Conservation (phyloP, 2,888 invertebrate genomes). For the Drosophila atripex region DNA sequence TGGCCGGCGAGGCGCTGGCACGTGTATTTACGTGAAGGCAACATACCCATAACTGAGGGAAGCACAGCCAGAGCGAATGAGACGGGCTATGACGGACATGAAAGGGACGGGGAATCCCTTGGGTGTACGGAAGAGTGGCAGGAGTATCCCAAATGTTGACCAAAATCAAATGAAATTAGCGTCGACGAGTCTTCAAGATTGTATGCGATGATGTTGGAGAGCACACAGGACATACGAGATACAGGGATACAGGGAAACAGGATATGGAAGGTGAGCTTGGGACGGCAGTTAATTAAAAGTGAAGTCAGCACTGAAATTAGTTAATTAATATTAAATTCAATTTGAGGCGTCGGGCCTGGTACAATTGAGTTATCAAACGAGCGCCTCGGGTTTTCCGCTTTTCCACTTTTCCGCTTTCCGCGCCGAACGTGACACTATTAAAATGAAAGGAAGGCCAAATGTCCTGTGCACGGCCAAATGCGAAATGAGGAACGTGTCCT, state of each 20-base stretch:
- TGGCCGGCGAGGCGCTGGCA: conserved; percentile 49
- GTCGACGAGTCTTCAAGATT: conserved; percentile 29
- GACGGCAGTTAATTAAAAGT: conserved; percentile 60
- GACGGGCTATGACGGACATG: background rate
- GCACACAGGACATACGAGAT: conserved; percentile 12
- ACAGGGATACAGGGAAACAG: background rate
- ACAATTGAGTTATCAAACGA: conserved; percentile 72
- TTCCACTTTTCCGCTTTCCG: conserved; percentile 26
- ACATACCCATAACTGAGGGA: conserved; percentile 46
- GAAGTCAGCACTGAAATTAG: conserved; percentile 62
- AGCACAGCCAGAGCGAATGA: background rate
- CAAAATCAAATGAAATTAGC: conserved; percentile 57
- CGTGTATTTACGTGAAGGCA: conserved; percentile 64
- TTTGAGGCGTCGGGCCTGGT: conserved; percentile 45
- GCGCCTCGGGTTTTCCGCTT: conserved; percentile 46
- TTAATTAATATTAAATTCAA: conserved; percentile 75
- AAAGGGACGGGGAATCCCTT: background rate
- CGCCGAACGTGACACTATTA: conserved; percentile 58
- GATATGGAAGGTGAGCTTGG: conserved; percentile 2
- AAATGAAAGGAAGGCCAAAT: conserved; percentile 30
- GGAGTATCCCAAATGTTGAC: conserved; percentile 41
- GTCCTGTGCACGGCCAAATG: conserved; percentile 19
- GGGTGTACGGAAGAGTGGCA: background rate
- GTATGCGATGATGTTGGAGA: conserved; percentile 4
- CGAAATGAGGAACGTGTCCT: conserved; percentile 31